A percentile compares a stretch with the other conserved stretches of the same genome.
Conservation (phyloP, 2,888 invertebrate species). For the Cordilura impudica region DNA sequence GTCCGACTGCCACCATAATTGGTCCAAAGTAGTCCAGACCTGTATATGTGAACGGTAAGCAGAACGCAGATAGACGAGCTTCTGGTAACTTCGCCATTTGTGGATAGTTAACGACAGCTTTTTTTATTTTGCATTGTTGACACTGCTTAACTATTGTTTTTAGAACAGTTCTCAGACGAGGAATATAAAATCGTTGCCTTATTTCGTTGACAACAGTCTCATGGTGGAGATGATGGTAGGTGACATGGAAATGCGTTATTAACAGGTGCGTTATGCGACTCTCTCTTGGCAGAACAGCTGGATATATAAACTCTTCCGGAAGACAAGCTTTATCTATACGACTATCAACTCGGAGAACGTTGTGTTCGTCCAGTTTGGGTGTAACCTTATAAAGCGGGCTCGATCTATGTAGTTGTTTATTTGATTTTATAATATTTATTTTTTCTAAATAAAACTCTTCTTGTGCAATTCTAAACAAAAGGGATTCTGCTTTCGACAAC, state of each 20-base stretch:
- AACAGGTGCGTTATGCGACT: slow-evolving; percentile 24
- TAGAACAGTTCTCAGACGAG: slow-evolving; percentile 28
- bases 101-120: slow-evolving; percentile 34
- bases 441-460: slow-evolving; percentile 13
- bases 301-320: too few relatives aligned
- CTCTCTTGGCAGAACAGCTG: too few relatives aligned
- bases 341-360: background rate
- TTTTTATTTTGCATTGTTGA: slow-evolving; percentile 52
- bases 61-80: slow-evolving; percentile 37
- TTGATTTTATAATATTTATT: too few relatives aligned
- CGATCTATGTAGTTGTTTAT: too few relatives aligned
- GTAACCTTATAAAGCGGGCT: too few relatives aligned
- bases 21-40: slow-evolving; percentile 55
- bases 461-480: background rate
- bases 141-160: slow-evolving; percentile 38
- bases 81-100: slow-evolving; percentile 49
- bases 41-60: slow-evolving; percentile 45
- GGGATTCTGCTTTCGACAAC: background rate
- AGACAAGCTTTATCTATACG: slow-evolving; percentile 7
- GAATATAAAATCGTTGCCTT: slow-evolving; percentile 38
- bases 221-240: slow-evolving; percentile 28
- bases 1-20: slow-evolving; percentile 28
- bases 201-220: slow-evolving; percentile 54
- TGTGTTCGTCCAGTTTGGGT: too few relatives aligned
- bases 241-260: slow-evolving; percentile 16